Evolutionary conservation across 92 coral and sea anemone genomes (phyloP).

Genomic region (Pocillopora grandis): DNA sequence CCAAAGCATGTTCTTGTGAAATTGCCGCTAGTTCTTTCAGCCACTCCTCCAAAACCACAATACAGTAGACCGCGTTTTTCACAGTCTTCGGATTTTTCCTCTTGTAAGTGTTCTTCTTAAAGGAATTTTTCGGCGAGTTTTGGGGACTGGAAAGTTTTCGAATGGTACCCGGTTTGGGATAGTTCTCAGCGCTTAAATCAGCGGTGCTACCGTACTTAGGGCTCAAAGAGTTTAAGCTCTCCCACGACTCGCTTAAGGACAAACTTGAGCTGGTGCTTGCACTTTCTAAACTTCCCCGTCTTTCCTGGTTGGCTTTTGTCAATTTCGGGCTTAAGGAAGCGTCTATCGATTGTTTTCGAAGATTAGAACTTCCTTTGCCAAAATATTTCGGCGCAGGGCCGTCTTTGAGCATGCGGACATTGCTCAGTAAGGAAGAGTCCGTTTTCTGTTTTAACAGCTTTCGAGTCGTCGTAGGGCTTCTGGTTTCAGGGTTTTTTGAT

Average conservation of each 20-base stretch:
- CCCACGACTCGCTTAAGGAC: constrained; percentile 78
- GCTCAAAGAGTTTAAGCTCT: constrained; percentile 71
- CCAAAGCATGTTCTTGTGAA: constrained; percentile 93
- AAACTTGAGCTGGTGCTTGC: constrained; percentile 66
- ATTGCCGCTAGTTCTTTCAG: constrained; percentile 97
- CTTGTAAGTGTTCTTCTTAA: constrained; percentile 66
- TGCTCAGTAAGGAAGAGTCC: constrained; percentile 63
- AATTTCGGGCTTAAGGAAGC: not conserved
- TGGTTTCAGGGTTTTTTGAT: constrained; percentile 28
- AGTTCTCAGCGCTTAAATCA: constrained; percentile 53
- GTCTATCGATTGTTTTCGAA: constrained; percentile 24
- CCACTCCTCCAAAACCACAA: constrained; percentile 95
- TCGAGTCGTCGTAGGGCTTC: constrained; percentile 63
- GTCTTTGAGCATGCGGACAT: constrained; percentile 65
- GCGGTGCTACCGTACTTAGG: constrained; percentile 74
- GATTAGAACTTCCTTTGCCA: constrained; percentile 11
- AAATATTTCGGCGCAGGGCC: constrained; percentile 63
- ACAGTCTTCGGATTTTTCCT: constrained; percentile 78
- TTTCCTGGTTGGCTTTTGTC: not conserved
- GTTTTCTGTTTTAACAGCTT: constrained; percentile 57
- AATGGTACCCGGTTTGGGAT: constrained; percentile 29
- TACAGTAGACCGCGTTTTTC: constrained; percentile 94
- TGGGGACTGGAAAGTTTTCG: constrained; percentile 42
- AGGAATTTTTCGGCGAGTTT: constrained; percentile 32
- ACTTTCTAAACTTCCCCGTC: constrained; percentile 43